Percentiles rank a stretch among this genome's conserved stretches.
Evolutionary conservation across 2,113 vertebrate genomes (phyloP).

Genomic region (Glaucomys volans): DNA sequence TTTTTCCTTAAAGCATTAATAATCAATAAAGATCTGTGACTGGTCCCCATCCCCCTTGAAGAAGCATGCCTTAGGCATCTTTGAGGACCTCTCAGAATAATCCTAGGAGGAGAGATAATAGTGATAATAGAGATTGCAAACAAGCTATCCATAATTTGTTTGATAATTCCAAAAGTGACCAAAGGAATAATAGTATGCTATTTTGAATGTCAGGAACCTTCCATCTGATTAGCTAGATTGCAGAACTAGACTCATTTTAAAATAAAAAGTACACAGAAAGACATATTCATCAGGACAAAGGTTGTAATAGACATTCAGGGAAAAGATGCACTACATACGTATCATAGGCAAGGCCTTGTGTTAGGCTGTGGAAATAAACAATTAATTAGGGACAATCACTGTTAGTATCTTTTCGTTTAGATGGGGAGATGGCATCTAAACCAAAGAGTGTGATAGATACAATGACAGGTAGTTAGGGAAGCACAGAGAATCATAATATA

Average conservation of each 20-base stretch:
- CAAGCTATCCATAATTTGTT: not conserved
- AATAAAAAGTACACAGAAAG: not conserved
- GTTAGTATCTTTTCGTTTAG: not conserved
- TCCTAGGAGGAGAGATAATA: not conserved
- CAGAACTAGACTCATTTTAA: not conserved
- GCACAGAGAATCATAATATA: not conserved
- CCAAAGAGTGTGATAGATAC: not conserved
- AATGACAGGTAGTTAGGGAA: not conserved
- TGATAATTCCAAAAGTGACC: constrained; percentile 43
- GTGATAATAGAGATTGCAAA: no score
- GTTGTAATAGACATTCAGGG: not conserved
- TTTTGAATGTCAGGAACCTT: not conserved
- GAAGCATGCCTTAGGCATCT: not conserved
- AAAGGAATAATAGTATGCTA: not conserved
- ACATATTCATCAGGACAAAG: not conserved
- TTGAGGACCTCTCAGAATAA: not conserved
- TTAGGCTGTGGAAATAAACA: not conserved
- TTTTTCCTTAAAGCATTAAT: constrained; percentile 8
- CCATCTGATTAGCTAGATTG: not conserved
- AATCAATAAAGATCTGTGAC: not conserved
- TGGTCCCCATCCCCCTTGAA: not conserved
- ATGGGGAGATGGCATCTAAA: not conserved
- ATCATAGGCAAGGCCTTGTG: not conserved
- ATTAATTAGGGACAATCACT: not conserved
- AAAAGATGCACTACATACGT: not conserved